Conservation (phyloP, 2,888 invertebrate species). For the Colostygia pectinataria region DNA sequence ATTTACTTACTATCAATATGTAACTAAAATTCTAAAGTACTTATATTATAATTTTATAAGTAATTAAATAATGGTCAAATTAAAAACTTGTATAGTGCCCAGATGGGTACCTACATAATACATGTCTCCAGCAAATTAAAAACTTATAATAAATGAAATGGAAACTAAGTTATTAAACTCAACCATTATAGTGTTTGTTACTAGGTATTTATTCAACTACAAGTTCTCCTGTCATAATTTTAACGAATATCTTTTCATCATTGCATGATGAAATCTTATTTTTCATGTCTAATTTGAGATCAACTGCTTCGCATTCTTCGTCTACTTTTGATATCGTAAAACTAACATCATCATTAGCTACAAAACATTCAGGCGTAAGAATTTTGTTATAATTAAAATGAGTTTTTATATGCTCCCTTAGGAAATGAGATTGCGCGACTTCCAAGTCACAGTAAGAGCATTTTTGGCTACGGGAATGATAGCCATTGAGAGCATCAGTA, state of each 20-base stretch:
- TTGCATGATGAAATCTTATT: conserved; percentile 50
- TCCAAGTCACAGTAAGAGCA: conserved; percentile 93
- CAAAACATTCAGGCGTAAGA: conserved; percentile 83
- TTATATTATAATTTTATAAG: background rate
- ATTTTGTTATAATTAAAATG: conserved; percentile 87
- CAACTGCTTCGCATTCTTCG: conserved; percentile 58
- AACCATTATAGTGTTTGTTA: background rate
- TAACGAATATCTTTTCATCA: conserved; percentile 69
- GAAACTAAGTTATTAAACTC: background rate
- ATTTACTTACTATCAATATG: too few species aligned
- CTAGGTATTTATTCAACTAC: conserved; percentile 47
- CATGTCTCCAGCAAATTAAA: background rate
- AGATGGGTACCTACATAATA: background rate
- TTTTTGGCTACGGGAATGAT: conserved; percentile 83
- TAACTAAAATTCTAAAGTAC: background rate
- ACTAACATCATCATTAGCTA: conserved; percentile 83
- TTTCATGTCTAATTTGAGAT: conserved; percentile 68
- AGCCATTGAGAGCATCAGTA: conserved; percentile 70
- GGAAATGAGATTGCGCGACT: conserved; percentile 87
- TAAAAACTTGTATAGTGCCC: background rate
- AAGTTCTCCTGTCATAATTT: conserved; percentile 71
- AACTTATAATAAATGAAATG: background rate
- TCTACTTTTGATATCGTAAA: conserved; percentile 79
- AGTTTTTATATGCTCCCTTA: conserved; percentile 90
- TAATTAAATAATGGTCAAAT: conserved; percentile 2